Evolutionary conservation across 2,113 vertebrate genomes (phyloP).

Genomic region (Hylia prasina): DNA sequence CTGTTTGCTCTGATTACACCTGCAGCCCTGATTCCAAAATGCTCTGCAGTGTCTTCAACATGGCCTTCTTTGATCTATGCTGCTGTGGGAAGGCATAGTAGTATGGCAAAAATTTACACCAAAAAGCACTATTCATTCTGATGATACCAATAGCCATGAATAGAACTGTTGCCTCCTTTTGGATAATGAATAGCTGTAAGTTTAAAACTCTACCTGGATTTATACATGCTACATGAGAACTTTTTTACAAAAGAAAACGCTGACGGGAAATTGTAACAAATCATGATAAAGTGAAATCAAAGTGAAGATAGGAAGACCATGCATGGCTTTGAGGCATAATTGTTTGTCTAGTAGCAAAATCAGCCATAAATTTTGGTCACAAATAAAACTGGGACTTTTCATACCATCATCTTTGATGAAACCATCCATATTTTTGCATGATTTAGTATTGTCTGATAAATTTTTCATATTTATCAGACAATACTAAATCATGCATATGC

Average conservation of each 20-base stretch:
- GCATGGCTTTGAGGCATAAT: not conserved
- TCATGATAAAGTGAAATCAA: not conserved
- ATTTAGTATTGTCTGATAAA: no score
- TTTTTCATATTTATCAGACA: not conserved
- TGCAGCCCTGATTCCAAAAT: not conserved
- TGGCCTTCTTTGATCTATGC: not conserved
- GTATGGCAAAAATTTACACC: not conserved
- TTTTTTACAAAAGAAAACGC: not conserved
- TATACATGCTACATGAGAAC: not conserved
- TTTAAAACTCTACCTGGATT: not conserved
- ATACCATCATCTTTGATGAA: not conserved
- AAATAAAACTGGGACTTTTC: not conserved
- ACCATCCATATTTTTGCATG: no score
- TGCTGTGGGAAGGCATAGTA: not conserved
- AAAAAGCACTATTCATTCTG: not conserved
- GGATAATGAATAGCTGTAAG: not conserved
- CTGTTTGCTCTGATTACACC: not conserved
- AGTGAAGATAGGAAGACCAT: not conserved
- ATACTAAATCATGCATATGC: not conserved
- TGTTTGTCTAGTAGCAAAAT: not conserved
- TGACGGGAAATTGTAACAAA: not conserved
- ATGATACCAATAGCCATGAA: not conserved
- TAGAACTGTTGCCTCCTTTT: not conserved
- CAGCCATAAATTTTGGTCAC: not conserved
- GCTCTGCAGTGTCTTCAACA: not conserved